Evolutionary conservation across 2,797 vertebrate genomes (phyloP).

Genomic region (Eupleurogrammus muticus): DNA sequence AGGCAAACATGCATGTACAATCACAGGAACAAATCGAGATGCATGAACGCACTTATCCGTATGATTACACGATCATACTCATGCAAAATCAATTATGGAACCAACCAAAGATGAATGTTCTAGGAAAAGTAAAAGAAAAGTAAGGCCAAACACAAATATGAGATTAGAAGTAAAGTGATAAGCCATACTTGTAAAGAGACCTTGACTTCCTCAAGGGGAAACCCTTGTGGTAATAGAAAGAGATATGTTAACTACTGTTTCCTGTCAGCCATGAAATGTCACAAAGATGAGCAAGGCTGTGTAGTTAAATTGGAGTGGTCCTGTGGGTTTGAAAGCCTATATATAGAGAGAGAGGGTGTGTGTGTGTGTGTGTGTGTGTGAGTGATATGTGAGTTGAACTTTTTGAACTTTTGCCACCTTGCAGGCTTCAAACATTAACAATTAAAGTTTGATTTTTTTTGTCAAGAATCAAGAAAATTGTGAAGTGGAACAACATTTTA

Average conservation of each 20-base stretch:
- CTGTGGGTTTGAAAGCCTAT: too few species aligned
- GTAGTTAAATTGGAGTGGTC: constrained; percentile 19
- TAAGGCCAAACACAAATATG: neutral
- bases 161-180: neutral
- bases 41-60: constrained; percentile 7
- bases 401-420: too few species aligned
- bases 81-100: neutral
- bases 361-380: too few species aligned
- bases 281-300: neutral
- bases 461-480: too few species aligned
- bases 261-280: constrained; percentile 21
- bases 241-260: constrained; percentile 34
- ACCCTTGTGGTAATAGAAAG: constrained; percentile 4
- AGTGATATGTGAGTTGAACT: too few species aligned
- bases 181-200: constrained; percentile 1
- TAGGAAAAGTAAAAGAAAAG: constrained; percentile 25
- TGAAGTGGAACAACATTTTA: too few species aligned
- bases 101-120: constrained; percentile 6
- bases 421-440: too few species aligned
- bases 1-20: neutral
- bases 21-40: neutral
- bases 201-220: constrained; percentile 24
- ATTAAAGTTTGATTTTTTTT: too few species aligned
- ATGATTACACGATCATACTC: neutral
- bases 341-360: too few species aligned